These are phyloP conservation scores for Rhopilema esculentum DNA, from an alignment of 30 jellyfish, hydroid and myxozoan species.

Conservation along the genomic window DNA sequence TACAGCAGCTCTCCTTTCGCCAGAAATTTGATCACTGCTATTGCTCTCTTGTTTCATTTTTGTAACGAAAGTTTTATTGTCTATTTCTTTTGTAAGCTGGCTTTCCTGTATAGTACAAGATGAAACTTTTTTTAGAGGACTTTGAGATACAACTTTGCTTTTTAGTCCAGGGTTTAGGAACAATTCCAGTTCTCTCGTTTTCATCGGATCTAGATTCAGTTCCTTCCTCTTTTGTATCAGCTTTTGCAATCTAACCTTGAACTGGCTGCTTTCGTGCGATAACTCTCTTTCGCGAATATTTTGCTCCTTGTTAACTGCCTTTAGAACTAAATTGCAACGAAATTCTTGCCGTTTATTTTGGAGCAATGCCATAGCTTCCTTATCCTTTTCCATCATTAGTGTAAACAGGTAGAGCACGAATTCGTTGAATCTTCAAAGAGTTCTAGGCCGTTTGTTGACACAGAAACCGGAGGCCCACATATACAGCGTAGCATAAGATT, in stretches of 20 bases:
- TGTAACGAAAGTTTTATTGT: neutral
- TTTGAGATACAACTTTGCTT: neutral
- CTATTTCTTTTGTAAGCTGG: neutral
- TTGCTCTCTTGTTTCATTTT: neutral
- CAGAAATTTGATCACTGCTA: neutral
- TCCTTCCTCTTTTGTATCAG: slow-evolving; percentile 61
- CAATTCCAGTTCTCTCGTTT: slow-evolving; percentile 59
- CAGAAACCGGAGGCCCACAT: neutral
- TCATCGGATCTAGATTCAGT: slow-evolving; percentile 49
- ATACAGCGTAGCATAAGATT: neutral
- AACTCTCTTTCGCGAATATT: slow-evolving; percentile 58
- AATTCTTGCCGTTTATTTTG: slow-evolving; percentile 65
- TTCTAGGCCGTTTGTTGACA: slow-evolving; percentile 34
- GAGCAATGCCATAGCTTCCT: slow-evolving; percentile 63
- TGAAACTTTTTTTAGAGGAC: slow-evolving; percentile 18
- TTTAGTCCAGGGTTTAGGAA: slow-evolving; percentile 40
- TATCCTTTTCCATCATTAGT: slow-evolving; percentile 48
- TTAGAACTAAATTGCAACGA: slow-evolving; percentile 62
- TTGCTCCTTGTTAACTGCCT: slow-evolving; percentile 70
- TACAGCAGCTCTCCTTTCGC: neutral
- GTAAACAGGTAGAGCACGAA: neutral
- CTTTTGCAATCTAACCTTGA: slow-evolving; percentile 25
- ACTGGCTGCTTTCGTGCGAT: slow-evolving; percentile 55
- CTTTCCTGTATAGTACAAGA: neutral
- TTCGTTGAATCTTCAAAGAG: neutral